These are phyloP conservation scores for Limnodromus scolopaceus DNA, from an alignment of 2,797 vertebrate genomes.

Conservation along the genomic window DNA sequence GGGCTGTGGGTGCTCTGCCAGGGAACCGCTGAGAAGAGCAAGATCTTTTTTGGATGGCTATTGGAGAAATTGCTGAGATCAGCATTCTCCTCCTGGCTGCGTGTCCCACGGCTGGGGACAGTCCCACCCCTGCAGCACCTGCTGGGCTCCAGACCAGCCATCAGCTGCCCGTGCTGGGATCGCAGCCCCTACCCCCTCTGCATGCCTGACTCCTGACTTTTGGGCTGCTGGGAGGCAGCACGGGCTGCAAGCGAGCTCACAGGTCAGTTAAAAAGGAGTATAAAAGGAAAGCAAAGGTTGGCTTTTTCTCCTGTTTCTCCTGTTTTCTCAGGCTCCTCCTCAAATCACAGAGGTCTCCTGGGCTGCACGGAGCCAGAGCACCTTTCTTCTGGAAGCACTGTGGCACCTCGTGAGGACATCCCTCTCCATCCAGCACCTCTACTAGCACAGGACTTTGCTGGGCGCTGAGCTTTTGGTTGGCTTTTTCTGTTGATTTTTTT, in stretches of 20 bases:
- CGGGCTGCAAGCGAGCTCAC: rapidly evolving
- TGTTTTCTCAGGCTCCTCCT: neutral
- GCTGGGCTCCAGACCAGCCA: neutral
- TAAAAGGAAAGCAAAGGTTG: rapidly evolving
- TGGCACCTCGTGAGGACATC: neutral
- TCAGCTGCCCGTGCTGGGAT: neutral
- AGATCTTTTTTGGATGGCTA: neutral
- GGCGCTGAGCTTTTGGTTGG: neutral
- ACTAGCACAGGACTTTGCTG: neutral
- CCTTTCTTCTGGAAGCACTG: neutral
- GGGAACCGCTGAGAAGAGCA: rapidly evolving
- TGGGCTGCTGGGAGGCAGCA: neutral
- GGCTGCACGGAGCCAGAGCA: neutral
- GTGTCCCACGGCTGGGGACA: rapidly evolving
- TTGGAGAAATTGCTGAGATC: neutral
- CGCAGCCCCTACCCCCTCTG: rapidly evolving
- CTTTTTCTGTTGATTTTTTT: neutral
- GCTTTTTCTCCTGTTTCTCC: neutral
- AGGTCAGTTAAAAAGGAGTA: neutral
- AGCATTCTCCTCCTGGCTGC: neutral
- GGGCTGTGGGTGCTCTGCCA: neutral
- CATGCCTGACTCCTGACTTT: rapidly evolving
- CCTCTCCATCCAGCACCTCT: neutral
- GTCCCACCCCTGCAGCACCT: neutral
- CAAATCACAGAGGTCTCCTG: neutral